Evolutionary conservation across 2,113 vertebrate species (phyloP).

Genomic region (Oophaga pumilio): DNA sequence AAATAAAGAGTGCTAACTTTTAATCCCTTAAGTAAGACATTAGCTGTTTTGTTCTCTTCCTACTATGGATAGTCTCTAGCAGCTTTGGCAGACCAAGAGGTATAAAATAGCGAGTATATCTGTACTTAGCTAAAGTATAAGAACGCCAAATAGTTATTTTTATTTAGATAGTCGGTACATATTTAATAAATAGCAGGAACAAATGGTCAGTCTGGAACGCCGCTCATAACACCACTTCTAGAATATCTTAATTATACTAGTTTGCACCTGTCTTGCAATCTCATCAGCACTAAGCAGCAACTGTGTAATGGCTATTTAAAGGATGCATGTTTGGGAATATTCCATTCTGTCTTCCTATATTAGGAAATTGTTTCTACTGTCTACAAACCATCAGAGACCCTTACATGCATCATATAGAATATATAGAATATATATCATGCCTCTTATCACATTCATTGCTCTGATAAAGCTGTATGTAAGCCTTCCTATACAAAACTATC

Average conservation of each 20-base stretch:
- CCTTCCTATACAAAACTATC: no score
- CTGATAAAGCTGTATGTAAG: no score
- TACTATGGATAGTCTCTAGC: background rate
- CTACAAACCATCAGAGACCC: background rate
- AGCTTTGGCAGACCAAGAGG: background rate
- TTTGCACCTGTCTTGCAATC: constrained; percentile 23
- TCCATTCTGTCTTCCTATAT: background rate
- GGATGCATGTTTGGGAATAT: background rate
- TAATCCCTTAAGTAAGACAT: constrained; percentile 47
- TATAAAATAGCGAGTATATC: background rate
- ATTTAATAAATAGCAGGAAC: background rate
- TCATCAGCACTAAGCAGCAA: constrained; percentile 1
- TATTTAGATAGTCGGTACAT: background rate
- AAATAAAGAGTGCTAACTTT: constrained; percentile 25
- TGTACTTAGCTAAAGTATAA: background rate
- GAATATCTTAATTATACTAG: constrained; percentile 25
- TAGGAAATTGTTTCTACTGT: background rate
- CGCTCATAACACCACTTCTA: background rate
- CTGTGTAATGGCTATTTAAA: constrained; percentile 11
- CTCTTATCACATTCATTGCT: no score
- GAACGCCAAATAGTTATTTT: background rate
- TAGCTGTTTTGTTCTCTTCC: background rate
- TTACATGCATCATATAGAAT: background rate
- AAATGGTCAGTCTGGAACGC: background rate
- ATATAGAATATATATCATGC: background rate